Conservation (phyloP, 2,888 invertebrate species). For the Scaeva pyrastri region DNA sequence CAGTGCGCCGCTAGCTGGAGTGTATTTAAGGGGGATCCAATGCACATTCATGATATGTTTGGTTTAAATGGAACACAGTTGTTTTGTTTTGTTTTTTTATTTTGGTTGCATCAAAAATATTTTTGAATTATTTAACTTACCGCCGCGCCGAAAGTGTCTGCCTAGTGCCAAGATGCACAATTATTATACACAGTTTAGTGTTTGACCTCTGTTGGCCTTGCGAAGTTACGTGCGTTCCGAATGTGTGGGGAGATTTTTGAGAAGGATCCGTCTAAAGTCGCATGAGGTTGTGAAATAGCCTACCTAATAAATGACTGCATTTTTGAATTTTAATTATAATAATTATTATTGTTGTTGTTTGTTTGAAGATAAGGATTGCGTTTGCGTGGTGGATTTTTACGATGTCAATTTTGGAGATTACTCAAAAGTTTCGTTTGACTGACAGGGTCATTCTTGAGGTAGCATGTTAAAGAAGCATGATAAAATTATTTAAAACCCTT, state of each 20-base stretch:
- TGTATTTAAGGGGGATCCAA: slow-evolving; percentile 60
- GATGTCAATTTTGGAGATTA: neutral
- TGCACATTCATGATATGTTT: slow-evolving; percentile 40
- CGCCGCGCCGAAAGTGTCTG: slow-evolving; percentile 15
- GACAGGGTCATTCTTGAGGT: neutral
- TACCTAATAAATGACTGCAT: neutral
- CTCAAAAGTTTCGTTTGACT: neutral
- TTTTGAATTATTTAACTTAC: slow-evolving; percentile 55
- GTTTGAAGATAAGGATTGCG: neutral
- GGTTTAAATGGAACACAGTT: slow-evolving; percentile 1
- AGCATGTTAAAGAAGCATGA: neutral
- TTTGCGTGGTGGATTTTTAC: neutral
- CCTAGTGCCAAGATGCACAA: slow-evolving; percentile 48
- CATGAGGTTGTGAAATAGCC: slow-evolving; percentile 20
- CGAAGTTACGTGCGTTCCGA: neutral
- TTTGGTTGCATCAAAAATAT: slow-evolving; percentile 38
- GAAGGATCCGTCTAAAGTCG: neutral
- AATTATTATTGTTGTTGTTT: neutral
- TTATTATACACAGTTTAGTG: slow-evolving; percentile 17
- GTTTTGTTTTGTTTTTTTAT: slow-evolving; percentile 3
- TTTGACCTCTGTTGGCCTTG: slow-evolving; percentile 58
- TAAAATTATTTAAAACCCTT: neutral
- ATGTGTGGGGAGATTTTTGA: slow-evolving; percentile 22
- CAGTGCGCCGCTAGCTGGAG: slow-evolving; percentile 14
- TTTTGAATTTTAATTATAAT: neutral